Percentiles rank a stretch among this genome's conserved stretches.
Evolutionary conservation across 2,797 vertebrate genomes (phyloP).

Genomic region (Petrocephalus schoutedeni): DNA sequence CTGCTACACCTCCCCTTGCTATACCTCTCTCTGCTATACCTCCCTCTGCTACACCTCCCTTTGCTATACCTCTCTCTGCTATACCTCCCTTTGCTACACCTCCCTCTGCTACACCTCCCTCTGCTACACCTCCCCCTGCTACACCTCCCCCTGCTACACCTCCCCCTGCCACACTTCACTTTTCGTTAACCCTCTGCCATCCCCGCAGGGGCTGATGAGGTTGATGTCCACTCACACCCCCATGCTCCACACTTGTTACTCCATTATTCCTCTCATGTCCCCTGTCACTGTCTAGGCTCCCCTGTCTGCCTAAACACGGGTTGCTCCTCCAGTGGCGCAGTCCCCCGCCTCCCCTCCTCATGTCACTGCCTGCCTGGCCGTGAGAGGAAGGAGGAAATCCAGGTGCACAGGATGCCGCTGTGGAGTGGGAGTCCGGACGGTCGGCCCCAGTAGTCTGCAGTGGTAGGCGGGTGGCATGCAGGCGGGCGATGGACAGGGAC

Average conservation of each 20-base stretch:
- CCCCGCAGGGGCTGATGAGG: not conserved
- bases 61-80: not conserved
- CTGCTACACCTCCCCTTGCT: not conserved
- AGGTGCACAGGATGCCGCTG: not conserved
- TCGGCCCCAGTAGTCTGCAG: not conserved
- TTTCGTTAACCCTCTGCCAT: too few species aligned
- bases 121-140: not conserved
- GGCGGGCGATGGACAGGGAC: not conserved
- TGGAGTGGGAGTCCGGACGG: conserved; percentile 19
- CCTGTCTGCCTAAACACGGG: not conserved
- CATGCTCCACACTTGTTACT: not conserved
- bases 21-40: not conserved
- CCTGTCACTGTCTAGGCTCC: not conserved
- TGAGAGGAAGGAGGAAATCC: too few species aligned
- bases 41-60: not conserved
- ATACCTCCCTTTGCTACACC: not conserved
- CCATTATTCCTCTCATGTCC: not conserved
- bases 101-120: not conserved
- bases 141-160: not conserved
- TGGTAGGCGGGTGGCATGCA: not conserved
- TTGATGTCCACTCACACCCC: not conserved
- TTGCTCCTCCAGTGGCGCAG: not conserved
- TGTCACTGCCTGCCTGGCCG: not conserved
- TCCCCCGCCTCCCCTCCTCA: not conserved
- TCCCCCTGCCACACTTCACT: not conserved